phyloP scores from a whole-genome alignment of 2,797 vertebrate species.

The Gymnocypris eckloni region DNA sequence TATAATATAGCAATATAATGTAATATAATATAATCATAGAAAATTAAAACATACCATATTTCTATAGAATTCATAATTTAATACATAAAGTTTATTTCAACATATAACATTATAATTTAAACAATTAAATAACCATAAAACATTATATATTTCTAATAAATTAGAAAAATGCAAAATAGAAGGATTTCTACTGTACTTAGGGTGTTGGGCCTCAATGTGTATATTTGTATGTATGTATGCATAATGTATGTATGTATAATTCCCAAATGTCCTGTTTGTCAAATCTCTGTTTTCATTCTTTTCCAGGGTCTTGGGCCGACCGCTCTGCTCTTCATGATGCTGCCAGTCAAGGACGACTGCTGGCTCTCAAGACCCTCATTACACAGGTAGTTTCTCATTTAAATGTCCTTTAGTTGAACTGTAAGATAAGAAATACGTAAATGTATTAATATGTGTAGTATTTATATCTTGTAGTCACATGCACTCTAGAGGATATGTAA shows the following conservation, averaged over 20 bases:
- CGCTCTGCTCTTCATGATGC: slow-evolving; percentile 93
- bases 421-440: neutral
- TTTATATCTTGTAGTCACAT: neutral
- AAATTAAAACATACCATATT: neutral
- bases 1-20: no score
- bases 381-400: slow-evolving; percentile 80
- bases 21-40: neutral
- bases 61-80: neutral
- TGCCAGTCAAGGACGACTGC: slow-evolving; percentile 91
- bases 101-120: neutral
- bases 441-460: neutral
- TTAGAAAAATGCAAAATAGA: neutral
- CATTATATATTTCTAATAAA: neutral
- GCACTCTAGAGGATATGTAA: neutral
- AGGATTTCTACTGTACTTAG: neutral
- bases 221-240: neutral
- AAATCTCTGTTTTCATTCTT: slow-evolving; percentile 30
- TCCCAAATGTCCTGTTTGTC: neutral
- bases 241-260: neutral
- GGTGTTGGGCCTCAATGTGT: neutral
- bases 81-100: neutral
- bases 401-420: slow-evolving; percentile 12
- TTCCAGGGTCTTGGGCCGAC: slow-evolving; percentile 92
- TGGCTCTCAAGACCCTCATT: slow-evolving; percentile 90
- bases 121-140: neutral